Evolutionary conservation across 2,888 invertebrate genomes (phyloP).

Genomic region (Spatulosminthurus flaviceps): DNA sequence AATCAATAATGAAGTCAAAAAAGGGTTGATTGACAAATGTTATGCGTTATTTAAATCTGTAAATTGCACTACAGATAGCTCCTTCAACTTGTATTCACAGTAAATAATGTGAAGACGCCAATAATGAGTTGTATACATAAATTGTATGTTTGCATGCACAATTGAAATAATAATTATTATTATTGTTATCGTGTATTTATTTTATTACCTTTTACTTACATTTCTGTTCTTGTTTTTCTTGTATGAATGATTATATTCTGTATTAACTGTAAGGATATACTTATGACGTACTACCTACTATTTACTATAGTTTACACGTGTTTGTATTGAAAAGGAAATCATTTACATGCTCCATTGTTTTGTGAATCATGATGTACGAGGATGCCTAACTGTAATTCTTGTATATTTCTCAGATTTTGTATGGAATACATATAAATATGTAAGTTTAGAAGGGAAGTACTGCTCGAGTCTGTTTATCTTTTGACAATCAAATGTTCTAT

Average conservation of each 20-base stretch:
- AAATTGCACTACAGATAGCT: background rate
- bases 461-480: background rate
- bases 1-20: too few relatives aligned
- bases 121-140: background rate
- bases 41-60: background rate
- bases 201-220: slow-evolving; percentile 18
- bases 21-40: too few relatives aligned
- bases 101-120: background rate
- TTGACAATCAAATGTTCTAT: background rate
- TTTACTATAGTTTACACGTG: background rate
- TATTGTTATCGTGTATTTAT: slow-evolving; percentile 7
- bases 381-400: background rate
- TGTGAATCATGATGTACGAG: too few relatives aligned
- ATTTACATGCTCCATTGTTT: too few relatives aligned
- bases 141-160: slow-evolving; percentile 3
- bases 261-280: too few relatives aligned
- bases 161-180: too few relatives aligned
- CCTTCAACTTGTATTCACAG: background rate
- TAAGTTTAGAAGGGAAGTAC: background rate
- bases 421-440: background rate
- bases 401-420: background rate
- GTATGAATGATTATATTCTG: too few relatives aligned
- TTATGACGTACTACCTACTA: too few relatives aligned
- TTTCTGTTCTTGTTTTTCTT: background rate
- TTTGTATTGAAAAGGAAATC: background rate